Conservation (phyloP, 1,140 invertebrate genomes). For the Pomacea maculata region DNA sequence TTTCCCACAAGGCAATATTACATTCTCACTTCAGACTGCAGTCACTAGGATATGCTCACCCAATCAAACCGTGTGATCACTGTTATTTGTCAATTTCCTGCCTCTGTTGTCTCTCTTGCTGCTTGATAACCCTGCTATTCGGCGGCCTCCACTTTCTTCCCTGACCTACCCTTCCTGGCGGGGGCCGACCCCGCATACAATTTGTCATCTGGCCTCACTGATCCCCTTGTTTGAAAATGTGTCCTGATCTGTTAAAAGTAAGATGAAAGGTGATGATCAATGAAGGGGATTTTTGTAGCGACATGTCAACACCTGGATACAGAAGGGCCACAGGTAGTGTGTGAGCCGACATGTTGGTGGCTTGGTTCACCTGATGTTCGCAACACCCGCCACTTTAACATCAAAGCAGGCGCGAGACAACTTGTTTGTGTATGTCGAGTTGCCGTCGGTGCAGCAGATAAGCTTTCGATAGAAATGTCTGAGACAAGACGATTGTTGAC, state of each 20-base stretch:
- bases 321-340: neutral
- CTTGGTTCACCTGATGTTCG: too few species aligned
- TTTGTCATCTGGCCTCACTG: conserved; percentile 5
- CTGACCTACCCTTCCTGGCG: neutral
- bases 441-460: too few species aligned
- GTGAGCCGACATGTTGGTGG: too few species aligned
- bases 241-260: conserved; percentile 6
- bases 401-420: too few species aligned
- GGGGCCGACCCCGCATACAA: neutral
- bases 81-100: conserved; percentile 22
- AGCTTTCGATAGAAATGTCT: too few species aligned
- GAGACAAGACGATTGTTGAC: too few species aligned
- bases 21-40: neutral
- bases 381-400: too few species aligned
- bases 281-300: conserved; percentile 3
- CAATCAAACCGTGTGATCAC: conserved; percentile 11
- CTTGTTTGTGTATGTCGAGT: too few species aligned
- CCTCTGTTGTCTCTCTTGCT: neutral
- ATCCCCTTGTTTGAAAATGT: conserved; percentile 13
- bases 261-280: conserved; percentile 13
- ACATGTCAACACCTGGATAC: neutral
- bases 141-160: neutral
- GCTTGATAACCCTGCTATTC: conserved; percentile 5
- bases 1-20: neutral
- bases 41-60: neutral